Evolutionary conservation across 2,888 invertebrate species (phyloP), one percentile per base, ranked within the genome.

Genomic region (Galerucella calmariensis): DNA sequence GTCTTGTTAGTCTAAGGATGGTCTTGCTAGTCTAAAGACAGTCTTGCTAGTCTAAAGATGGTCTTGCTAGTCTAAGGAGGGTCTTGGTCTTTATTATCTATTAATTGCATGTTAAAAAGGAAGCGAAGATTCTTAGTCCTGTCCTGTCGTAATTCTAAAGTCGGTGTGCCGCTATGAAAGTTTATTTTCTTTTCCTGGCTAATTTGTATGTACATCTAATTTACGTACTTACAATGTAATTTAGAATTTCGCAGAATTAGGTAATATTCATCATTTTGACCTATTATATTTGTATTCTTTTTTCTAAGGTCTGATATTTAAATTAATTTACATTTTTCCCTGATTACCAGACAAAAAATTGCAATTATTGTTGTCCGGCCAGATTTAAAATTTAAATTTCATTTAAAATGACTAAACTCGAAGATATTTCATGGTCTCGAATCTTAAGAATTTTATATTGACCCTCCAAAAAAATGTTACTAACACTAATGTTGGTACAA

Each of bases 221-320:
- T 56, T 56, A 56, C n/a, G 16, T 16, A 56, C 11, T 10, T 2
- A 56, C 56, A 56, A 56, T 56, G 56, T 56, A 56, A 56, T 56
- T 56, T 56, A 1, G 10, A 10, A 1, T 10, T 48, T 56, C 10
- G 2, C 16, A 9, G 10, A 20, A 56, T 56, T 56, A 56, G n/a
- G 3, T 20, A 56, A 56, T 56, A 56, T 56, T 56, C 56, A 56
- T 56, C 11, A 41, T 9, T 56, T 56, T 56, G 56, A 56, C 56
- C 56, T 56, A 6, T 10, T 51, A 51, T 56, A 10, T 16, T 53
- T 9, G 16, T 20, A 56, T 16, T 16, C 4, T 8, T 2, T 20
- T 16, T 10, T 56, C 16, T 16, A 16, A 2, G 56, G 56, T 20
- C 20, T 20, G 6, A 56, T 2, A 56, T 16, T 48, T 14, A 14